Evolutionary conservation across 1,140 invertebrate genomes (phyloP).

Genomic region (Platorchestia sp.): DNA sequence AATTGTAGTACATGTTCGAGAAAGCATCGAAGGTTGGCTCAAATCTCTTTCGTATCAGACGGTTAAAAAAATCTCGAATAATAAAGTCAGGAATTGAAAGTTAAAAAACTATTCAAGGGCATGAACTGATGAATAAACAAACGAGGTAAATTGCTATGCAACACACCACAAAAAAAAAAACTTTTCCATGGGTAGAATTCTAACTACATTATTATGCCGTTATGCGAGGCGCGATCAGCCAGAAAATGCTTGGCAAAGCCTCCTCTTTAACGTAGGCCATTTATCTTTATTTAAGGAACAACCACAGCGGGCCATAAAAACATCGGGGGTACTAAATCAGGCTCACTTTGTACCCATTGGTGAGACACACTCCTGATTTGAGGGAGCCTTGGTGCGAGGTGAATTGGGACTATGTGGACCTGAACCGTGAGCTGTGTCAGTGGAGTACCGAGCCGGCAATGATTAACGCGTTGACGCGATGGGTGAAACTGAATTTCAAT

Average conservation of each 20-base stretch:
- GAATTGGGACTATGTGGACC: background rate
- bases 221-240: background rate
- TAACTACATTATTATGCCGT: background rate
- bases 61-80: background rate
- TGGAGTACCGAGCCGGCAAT: background rate
- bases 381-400: background rate
- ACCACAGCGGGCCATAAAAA: slow-evolving; percentile 18
- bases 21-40: background rate
- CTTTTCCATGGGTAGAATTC: background rate
- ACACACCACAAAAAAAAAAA: background rate
- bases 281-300: slow-evolving; percentile 37
- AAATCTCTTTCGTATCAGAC: background rate
- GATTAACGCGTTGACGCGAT: background rate
- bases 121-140: background rate
- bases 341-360: slow-evolving; percentile 40
- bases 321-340: slow-evolving; percentile 43
- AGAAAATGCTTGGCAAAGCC: background rate
- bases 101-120: background rate
- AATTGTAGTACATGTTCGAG: background rate
- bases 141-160: background rate
- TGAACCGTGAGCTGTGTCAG: background rate
- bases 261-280: background rate
- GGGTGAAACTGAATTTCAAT: background rate
- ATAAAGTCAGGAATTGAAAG: background rate
- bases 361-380: slow-evolving; percentile 9